These are phyloP conservation scores for Notarius quadriscutis DNA, from an alignment of 2,113 vertebrate genomes.

Conservation along the genomic window DNA sequence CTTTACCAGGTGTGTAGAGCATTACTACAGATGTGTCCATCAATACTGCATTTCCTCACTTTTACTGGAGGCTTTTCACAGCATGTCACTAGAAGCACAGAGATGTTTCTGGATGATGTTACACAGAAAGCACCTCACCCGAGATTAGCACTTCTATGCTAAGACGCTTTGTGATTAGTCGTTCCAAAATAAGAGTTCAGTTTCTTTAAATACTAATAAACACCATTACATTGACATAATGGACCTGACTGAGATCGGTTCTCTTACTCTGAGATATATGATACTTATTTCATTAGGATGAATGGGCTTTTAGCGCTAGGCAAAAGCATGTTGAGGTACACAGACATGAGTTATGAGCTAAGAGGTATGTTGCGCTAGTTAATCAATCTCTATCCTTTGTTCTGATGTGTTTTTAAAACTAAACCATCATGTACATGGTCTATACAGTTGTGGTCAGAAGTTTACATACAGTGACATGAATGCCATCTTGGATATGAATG, in stretches of 20 bases:
- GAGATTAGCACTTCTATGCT: not conserved
- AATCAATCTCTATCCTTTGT: not conserved
- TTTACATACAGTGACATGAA: too few species aligned
- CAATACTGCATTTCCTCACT: not conserved
- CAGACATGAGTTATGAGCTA: not conserved
- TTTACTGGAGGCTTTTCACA: not conserved
- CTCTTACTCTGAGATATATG: conserved; percentile 34
- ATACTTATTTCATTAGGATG: conserved; percentile 3
- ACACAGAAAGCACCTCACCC: not conserved
- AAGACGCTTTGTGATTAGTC: not conserved
- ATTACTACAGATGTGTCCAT: not conserved
- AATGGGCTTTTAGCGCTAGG: conserved; percentile 10
- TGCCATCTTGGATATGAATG: too few species aligned
- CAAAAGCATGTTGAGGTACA: conserved; percentile 5
- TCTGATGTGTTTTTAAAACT: not conserved
- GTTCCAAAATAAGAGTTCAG: not conserved
- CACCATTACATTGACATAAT: not conserved
- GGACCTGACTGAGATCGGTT: conserved; percentile 34
- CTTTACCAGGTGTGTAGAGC: not conserved
- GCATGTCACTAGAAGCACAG: not conserved
- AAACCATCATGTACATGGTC: not conserved
- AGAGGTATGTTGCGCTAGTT: not conserved
- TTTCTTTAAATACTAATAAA: not conserved
- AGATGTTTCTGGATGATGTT: not conserved
- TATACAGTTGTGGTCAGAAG: too few species aligned